Base-by-base conservation (phyloP, 2,888 invertebrate genomes). In the Phorcus lineatus region DNA sequence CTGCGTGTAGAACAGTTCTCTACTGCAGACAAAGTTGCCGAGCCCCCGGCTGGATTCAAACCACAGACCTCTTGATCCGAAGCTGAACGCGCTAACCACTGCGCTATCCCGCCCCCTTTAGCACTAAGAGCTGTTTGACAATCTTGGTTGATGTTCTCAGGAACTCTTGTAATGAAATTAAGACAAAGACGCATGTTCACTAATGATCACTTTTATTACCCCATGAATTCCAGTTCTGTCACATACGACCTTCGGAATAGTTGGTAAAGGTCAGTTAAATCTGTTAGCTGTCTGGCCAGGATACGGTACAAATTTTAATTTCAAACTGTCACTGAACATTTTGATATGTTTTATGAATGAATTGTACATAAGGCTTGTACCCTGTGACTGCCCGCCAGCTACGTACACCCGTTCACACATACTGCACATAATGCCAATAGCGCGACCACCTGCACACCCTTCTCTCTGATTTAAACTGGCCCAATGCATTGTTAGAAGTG, bases 401-500 rank as follows among this genome's bases (percentile, higher is more conserved):
- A 75, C 74, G 52, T 52, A 75, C 74, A 52, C 74, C 74, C 74
- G 47, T 75, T 75, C 74, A 75, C 52, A 52, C 52, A 75, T 53
- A 75, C 74, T 70, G 70, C 70, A 70, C 70, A 70, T 70, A 70
- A 70, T 70, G 70, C 70, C 70, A 47, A 70, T 70, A 70, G 70
- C 40, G 70, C 40, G 31, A 70, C 70, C 19, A 70, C 70, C 70
- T 70, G 70, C 70, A 70, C 70, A 70, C 70, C 70, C 70, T 70
- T 31, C 70, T 40, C 40, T 70, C 70, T 36, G 70, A 70, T 36
- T 70, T 70, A 70, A 70, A 70, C 70, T 70, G 70, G 70, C 70
- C 70, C 40, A 70, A 70, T 70, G 70, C 70, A 70, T 70, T 70
- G 70, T 36, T 70, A 19, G 31, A 40, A 36, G 28, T 19, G 36